Evolutionary conservation across 2,113 vertebrate genomes (phyloP), one percentile per base, ranked within the genome.

Genomic region (Puntigrus tetrazona): DNA sequence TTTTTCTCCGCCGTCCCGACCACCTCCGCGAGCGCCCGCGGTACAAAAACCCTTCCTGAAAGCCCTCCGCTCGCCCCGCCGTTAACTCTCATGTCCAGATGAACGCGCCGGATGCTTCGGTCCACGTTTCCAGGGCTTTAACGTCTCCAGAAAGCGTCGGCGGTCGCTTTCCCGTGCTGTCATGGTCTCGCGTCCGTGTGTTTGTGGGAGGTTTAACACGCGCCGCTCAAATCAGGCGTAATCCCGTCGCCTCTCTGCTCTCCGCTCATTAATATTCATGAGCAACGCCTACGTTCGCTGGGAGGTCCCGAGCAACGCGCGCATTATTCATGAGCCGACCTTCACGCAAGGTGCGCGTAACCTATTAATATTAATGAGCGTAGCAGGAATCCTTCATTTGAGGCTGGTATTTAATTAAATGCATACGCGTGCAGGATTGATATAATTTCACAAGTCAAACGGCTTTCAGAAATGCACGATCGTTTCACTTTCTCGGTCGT

Each of bases 191-290:
- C 73, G 85, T 20, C 47, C 67, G 72, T 86, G 36, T 88, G 73
- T 85, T 50, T 55, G 47, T 77, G 82, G 31, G 29, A 78, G 47
- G 13, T 31, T 91, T 89, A 86, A 75, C 84, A 87, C 50, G 34
- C 86, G 59, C 81, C 85, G 7, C 34, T 74, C 88, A 80, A 76
- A 86, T 82, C 87, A 90, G 91, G 90, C 89, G 70, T 79, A 78
- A 81, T 73, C 83, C 74, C 76, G 82, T 78, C 47, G 74, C 50
- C 84, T 90, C 87, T 89, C 22, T 27, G 85, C 88, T 88, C 87
- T 70, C 81, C 7, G 2, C 13, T 43, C 36, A 2, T 43, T 78
- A 27, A 78, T 78, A 78, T 78, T 78, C 77, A 78, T 63, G 55
- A 78, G 55, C n/a, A 2, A 29, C 11, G 14, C 18, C 2, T 22